phyloP scores from a whole-genome alignment of 2,113 vertebrate genomes.

The Perca flavescens region DNA sequence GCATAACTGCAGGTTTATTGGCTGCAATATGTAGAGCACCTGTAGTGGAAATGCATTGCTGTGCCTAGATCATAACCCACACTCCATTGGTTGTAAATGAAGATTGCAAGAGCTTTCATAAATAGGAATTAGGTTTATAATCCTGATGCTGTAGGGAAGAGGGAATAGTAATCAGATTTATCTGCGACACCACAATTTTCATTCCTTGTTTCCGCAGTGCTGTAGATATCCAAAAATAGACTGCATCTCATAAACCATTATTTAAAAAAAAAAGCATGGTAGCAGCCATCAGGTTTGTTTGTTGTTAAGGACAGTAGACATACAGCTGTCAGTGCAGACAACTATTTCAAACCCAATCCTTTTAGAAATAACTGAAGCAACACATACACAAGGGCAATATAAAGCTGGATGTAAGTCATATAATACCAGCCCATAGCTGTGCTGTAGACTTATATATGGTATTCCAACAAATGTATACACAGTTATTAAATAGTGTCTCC shows the following conservation, averaged over 20 bases:
- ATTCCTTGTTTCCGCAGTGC: conserved; percentile 43
- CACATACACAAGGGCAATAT: background rate
- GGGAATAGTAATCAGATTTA: conserved; percentile 72
- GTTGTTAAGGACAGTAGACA: background rate
- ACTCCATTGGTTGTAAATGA: conserved; percentile 47
- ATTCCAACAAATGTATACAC: background rate
- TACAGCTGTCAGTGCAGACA: conserved; percentile 8
- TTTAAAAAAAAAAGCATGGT: background rate
- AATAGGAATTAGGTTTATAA: conserved; percentile 76
- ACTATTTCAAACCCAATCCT: conserved; percentile 9
- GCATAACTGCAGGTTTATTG: conserved; percentile 20
- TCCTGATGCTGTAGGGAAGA: conserved; percentile 67
- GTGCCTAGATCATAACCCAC: conserved; percentile 32
- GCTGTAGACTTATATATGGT: background rate
- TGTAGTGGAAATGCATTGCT: conserved; percentile 17
- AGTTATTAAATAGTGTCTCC: background rate
- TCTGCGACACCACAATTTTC: conserved; percentile 60
- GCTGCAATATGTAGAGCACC: conserved; percentile 9
- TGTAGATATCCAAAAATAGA: conserved; percentile 57
- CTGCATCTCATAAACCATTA: conserved; percentile 13
- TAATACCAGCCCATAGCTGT: background rate
- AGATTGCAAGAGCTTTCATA: conserved; percentile 58
- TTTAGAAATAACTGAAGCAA: conserved; percentile 11
- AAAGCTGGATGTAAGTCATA: background rate
- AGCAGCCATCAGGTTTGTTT: conserved; percentile 21